Percentiles rank a stretch among this genome's conserved stretches.
Conservation (phyloP, 2,113 vertebrate genomes). For the Stomatorhinus ivindoensis region DNA sequence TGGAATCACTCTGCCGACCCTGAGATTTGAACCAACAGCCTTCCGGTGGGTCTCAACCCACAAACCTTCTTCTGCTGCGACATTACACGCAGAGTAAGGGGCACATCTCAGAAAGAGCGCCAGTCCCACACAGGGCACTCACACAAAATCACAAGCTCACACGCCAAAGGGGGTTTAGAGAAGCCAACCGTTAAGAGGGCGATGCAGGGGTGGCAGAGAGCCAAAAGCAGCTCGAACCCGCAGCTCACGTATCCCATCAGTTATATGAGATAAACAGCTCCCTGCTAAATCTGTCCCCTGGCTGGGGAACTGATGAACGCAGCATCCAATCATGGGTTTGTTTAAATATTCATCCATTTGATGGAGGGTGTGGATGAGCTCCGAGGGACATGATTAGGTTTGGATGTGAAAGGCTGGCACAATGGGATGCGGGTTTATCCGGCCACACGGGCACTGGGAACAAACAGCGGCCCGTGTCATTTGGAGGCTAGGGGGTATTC, state of each 20-base stretch:
- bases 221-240: not conserved
- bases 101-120: too few relatives aligned
- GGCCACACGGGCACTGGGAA: too few relatives aligned
- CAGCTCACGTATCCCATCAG: not conserved
- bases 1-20: not conserved
- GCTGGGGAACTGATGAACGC: not conserved
- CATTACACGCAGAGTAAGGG: too few relatives aligned
- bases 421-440: not conserved
- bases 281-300: not conserved
- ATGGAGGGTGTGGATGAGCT: not conserved
- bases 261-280: not conserved
- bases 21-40: not conserved
- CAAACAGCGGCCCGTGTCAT: not conserved
- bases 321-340: not conserved
- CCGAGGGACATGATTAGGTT: constrained; percentile 10
- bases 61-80: not conserved
- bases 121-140: not conserved
- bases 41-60: not conserved
- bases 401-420: not conserved
- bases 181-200: not conserved
- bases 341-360: not conserved
- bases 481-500: not conserved
- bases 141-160: not conserved
- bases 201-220: not conserved
- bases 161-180: not conserved